These are phyloP conservation scores for Drosophila helvetica DNA, from an alignment of 2,888 invertebrate genomes.

Conservation along the genomic window DNA sequence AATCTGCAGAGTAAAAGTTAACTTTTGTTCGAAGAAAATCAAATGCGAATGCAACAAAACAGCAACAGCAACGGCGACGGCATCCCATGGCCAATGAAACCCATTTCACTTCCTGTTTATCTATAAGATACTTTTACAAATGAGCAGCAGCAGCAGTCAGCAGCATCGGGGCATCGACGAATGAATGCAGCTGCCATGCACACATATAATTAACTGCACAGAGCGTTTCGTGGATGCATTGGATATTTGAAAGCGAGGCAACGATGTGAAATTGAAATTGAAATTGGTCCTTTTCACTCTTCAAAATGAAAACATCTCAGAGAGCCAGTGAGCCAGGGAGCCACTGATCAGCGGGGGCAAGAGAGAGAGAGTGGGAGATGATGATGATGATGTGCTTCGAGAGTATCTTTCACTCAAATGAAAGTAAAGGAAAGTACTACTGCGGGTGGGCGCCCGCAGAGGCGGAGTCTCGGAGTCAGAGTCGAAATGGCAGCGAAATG, in stretches of 20 bases:
- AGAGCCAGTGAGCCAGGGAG: slow-evolving; percentile 7
- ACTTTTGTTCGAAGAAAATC: slow-evolving; percentile 23
- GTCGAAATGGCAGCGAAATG: slow-evolving; percentile 51
- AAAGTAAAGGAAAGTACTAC: slow-evolving; percentile 76
- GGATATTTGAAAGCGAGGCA: slow-evolving; percentile 62
- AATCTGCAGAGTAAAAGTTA: slow-evolving; percentile 46
- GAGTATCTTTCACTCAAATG: slow-evolving; percentile 77
- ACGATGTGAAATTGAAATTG: slow-evolving; percentile 54
- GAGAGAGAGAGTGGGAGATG: background rate
- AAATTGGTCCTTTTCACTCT: slow-evolving; percentile 76
- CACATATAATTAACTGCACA: slow-evolving; percentile 59
- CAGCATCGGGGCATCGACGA: slow-evolving; percentile 11
- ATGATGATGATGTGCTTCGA: slow-evolving; percentile 17
- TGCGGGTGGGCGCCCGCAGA: slow-evolving; percentile 25
- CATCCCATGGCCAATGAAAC: slow-evolving; percentile 35
- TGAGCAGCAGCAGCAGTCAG: slow-evolving; percentile 27
- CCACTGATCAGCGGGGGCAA: background rate
- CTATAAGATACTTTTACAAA: slow-evolving; percentile 53
- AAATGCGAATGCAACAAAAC: slow-evolving; percentile 47
- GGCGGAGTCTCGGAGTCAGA: slow-evolving; percentile 24
- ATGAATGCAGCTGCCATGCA: slow-evolving; percentile 46
- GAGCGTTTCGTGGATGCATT: slow-evolving; percentile 52
- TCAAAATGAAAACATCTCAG: slow-evolving; percentile 54
- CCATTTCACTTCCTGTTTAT: slow-evolving; percentile 64
- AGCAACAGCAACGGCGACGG: slow-evolving; percentile 1